Percentiles rank a stretch among this genome's conserved stretches.
Conservation (phyloP, 2,888 invertebrate genomes). For the Cryptocephalus moraei region DNA sequence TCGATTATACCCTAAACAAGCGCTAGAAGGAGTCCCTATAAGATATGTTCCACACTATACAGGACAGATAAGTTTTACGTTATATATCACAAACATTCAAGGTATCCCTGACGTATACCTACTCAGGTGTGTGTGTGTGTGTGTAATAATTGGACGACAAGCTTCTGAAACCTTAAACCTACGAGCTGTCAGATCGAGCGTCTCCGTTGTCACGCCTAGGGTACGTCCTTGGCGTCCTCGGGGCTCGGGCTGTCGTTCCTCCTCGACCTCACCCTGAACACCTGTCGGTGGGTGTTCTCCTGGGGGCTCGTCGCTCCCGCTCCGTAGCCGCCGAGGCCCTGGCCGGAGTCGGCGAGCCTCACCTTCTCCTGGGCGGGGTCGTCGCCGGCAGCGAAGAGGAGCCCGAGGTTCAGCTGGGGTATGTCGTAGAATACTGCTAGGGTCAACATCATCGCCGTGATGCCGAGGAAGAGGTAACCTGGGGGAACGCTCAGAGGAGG, state of each 20-base stretch:
- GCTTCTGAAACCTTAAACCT: no score
- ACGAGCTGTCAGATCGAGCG: no score
- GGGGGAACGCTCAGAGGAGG: slow-evolving; percentile 14
- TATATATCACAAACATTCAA: no score
- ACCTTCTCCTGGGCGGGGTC: slow-evolving; percentile 56
- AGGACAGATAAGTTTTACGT: no score
- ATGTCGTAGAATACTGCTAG: slow-evolving; percentile 81
- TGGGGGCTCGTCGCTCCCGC: slow-evolving; percentile 37
- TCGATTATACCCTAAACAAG: no score
- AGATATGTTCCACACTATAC: no score
- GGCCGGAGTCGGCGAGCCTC: slow-evolving; percentile 47
- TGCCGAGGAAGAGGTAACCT: slow-evolving; percentile 72
- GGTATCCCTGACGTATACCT: no score
- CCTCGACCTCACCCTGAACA: slow-evolving; percentile 52
- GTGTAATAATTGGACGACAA: no score
- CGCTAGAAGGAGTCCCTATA: no score
- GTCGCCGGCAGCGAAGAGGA: slow-evolving; percentile 45
- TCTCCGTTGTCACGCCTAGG: no score
- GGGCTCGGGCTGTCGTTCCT: slow-evolving; percentile 61
- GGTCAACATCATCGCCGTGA: slow-evolving; percentile 75
- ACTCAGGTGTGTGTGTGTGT: no score
- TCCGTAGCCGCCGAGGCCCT: slow-evolving; percentile 37
- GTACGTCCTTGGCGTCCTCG: slow-evolving; percentile 39
- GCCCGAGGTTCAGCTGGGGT: slow-evolving; percentile 75
- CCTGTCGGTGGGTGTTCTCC: slow-evolving; percentile 38